Evolutionary conservation across 2,113 vertebrate genomes (phyloP), one percentile per base, ranked within the genome.

Genomic region (Plecturocebus donacophilus): DNA sequence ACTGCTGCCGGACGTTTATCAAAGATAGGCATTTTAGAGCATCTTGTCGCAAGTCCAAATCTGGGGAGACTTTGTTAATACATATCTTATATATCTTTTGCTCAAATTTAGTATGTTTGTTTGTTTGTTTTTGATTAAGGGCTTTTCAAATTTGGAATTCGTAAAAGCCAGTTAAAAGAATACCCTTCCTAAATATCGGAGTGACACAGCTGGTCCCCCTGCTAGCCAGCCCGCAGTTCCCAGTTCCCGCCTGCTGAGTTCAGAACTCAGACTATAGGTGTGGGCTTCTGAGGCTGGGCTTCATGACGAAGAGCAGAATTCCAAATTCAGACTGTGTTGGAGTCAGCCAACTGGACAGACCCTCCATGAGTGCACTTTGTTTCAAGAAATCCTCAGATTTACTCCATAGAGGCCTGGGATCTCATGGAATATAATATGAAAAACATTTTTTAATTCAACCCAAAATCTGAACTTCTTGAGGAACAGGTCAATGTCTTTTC

Each of bases 141-240:
- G 23, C 58, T 96, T 97, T 96, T 97, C 94, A 87, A 47, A 66
- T 38, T 77, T 91, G 49, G 8, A 81, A 95, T 84, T 52, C 92
- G 35, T 84, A 81, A 87, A 92, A 89, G 47, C 58, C 64, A 83
- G n/a, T 93, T 73, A 83, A 88, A 91, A 42, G 20, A 54, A 25
- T 25, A 45, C 11, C 66, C 12, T 76, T 52, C 12, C 68, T 1
- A 3, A 0, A 54, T 47, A 32, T 52, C 16, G 75, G 64, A 93
- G 1, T 19, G n/a, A 30, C 5, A 25, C 8, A 42, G 66, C 64
- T 83, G 52, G 42, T 61, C 9, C 42, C 61, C 38, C 38, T 47
- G 1, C 38, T 32, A 35, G 47, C 49, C 56, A 66, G 1, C 8
- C 35, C 0, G 2, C 3, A 23, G 66, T 40, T 85, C 30, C 64